Percentiles rank a stretch among this genome's conserved stretches.
These are phyloP conservation scores for Poecilia gillii DNA, from an alignment of 2,797 vertebrate species.

Conservation along the genomic window DNA sequence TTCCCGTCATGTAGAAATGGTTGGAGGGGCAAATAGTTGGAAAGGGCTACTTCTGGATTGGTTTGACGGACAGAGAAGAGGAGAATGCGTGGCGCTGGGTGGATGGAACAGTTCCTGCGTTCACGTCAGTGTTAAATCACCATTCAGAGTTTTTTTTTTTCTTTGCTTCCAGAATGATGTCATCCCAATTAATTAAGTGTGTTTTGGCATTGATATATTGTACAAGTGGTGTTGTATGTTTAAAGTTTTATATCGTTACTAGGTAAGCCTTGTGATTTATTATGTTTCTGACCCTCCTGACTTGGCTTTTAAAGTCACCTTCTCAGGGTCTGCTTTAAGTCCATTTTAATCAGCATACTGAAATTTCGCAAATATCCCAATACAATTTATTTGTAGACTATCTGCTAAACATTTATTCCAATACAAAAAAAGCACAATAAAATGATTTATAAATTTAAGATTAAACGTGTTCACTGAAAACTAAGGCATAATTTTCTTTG, in stretches of 20 bases:
- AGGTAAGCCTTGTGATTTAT: neutral
- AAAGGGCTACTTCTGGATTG: constrained; percentile 93
- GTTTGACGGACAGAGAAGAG: constrained; percentile 86
- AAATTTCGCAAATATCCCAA: neutral
- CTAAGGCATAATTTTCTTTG: neutral
- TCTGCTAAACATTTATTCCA: neutral
- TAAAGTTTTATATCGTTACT: neutral
- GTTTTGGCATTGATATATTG: neutral
- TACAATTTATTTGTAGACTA: neutral
- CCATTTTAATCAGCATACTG: neutral
- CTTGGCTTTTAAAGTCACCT: neutral
- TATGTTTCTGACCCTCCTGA: neutral
- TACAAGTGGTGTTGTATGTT: neutral
- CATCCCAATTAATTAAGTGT: constrained; percentile 22
- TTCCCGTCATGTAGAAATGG: constrained; percentile 86
- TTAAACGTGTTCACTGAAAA: neutral
- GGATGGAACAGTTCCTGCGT: constrained; percentile 86
- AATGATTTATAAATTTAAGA: neutral
- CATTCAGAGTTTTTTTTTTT: neutral
- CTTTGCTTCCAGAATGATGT: neutral
- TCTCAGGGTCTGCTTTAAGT: neutral
- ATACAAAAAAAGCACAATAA: neutral
- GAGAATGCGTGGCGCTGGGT: constrained; percentile 93
- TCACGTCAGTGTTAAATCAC: constrained; percentile 82
- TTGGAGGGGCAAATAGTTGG: constrained; percentile 84